Percentiles rank a stretch among this genome's conserved stretches.
These are phyloP conservation scores for Nothocercus julius DNA, from an alignment of 2,113 vertebrate genomes.

Conservation along the genomic window DNA sequence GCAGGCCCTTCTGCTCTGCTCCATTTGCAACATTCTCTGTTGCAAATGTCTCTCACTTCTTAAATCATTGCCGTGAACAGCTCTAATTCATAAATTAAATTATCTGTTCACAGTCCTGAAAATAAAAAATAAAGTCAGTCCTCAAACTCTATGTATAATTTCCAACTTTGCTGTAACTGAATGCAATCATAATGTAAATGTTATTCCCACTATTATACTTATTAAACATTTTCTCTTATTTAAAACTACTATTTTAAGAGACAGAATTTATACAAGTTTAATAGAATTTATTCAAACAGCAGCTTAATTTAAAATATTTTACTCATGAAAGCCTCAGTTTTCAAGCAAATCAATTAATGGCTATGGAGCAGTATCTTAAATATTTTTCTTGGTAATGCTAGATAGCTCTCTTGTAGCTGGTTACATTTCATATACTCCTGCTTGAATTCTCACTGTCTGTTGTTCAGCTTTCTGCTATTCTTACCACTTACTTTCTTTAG, in stretches of 20 bases:
- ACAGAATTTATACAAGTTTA: constrained; percentile 26
- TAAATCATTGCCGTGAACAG: background rate
- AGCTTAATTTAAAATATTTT: background rate
- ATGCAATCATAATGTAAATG: constrained; percentile 33
- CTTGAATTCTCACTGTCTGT: background rate
- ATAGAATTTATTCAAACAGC: constrained; percentile 19
- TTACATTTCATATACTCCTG: background rate
- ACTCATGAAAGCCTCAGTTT: background rate
- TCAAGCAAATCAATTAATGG: background rate
- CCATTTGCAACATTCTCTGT: background rate
- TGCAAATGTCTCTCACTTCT: background rate
- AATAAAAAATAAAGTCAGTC: constrained; percentile 28
- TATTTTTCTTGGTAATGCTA: background rate
- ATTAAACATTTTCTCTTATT: constrained; percentile 20
- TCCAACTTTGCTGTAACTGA: constrained; percentile 47
- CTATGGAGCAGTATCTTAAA: background rate
- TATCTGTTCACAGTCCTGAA: background rate
- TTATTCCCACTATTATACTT: background rate
- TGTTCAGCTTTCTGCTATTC: background rate
- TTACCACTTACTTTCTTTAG: background rate
- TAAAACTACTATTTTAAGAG: constrained; percentile 28
- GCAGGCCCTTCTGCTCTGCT: background rate
- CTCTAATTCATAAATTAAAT: constrained; percentile 43
- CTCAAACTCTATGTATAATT: constrained; percentile 32
- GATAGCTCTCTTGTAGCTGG: background rate